phyloP scores from a whole-genome alignment of 1,140 invertebrate genomes.

The Calliopsis andreniformis region DNA sequence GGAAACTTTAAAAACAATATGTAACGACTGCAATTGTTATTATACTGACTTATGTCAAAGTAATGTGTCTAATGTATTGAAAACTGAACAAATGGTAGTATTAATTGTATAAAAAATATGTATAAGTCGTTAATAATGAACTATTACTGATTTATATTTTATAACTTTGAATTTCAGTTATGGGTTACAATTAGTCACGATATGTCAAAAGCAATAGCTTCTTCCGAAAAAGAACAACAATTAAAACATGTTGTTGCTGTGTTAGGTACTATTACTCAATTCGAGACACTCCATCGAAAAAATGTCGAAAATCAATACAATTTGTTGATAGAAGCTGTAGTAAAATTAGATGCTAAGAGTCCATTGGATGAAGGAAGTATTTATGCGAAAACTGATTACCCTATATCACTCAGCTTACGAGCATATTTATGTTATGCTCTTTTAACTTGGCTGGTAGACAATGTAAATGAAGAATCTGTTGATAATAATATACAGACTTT shows the following conservation, averaged over 20 bases:
- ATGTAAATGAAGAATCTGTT: constrained; percentile 49
- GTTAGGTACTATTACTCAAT: constrained; percentile 65
- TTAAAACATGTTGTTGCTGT: constrained; percentile 66
- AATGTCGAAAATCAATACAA: constrained; percentile 24
- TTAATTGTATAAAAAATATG: background rate
- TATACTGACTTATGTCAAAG: constrained; percentile 55
- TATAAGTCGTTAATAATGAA: background rate
- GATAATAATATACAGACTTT: constrained; percentile 5
- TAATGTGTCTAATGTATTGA: constrained; percentile 39
- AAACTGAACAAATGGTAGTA: constrained; percentile 53
- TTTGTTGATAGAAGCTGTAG: constrained; percentile 65
- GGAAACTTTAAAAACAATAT: constrained; percentile 57
- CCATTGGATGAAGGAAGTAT: constrained; percentile 57
- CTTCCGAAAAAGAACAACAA: constrained; percentile 54
- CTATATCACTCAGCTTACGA: constrained; percentile 68
- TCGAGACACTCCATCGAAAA: constrained; percentile 48
- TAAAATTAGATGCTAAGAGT: constrained; percentile 61
- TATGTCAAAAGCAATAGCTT: constrained; percentile 67
- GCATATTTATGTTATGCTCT: constrained; percentile 74
- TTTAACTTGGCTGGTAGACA: constrained; percentile 65
- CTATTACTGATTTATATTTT: constrained; percentile 1
- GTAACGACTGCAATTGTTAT: constrained; percentile 32
- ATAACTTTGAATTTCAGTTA: constrained; percentile 55
- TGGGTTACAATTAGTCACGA: constrained; percentile 69
- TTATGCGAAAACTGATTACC: constrained; percentile 48